Percentiles rank a stretch among this genome's conserved stretches.
Evolutionary conservation across 2,797 vertebrate genomes (phyloP).

Genomic region (Sphaeramia orbicularis): DNA sequence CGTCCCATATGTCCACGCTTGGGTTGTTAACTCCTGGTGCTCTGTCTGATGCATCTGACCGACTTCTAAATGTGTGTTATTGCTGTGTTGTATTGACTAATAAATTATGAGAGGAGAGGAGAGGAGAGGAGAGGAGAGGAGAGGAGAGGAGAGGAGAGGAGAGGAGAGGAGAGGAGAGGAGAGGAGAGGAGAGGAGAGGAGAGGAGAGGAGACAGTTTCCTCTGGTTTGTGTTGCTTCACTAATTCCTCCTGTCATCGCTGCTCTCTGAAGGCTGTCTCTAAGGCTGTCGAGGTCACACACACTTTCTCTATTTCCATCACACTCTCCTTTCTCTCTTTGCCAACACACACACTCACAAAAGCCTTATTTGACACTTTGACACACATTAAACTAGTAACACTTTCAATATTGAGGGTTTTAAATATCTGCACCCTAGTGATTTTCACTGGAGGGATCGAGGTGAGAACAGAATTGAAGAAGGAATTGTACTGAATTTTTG

Average conservation of each 20-base stretch:
- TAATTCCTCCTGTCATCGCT: conserved; percentile 72
- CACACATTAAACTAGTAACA: conserved; percentile 47
- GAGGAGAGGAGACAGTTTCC: conserved; percentile 48
- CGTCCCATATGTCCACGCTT: conserved; percentile 67
- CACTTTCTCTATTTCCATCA: conserved; percentile 33
- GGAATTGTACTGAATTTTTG: background rate
- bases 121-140: too few relatives aligned
- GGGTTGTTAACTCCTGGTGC: conserved; percentile 59
- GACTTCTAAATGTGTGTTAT: conserved; percentile 1
- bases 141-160: too few relatives aligned
- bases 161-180: background rate
- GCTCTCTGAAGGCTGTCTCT: conserved; percentile 68
- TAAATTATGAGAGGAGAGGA: too few relatives aligned
- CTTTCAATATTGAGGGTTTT: conserved; percentile 24
- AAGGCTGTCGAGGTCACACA: conserved; percentile 66
- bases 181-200: conserved; percentile 18
- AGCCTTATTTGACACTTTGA: conserved; percentile 45
- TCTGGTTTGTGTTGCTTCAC: conserved; percentile 69
- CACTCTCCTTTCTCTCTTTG: conserved; percentile 27
- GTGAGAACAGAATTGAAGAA: conserved; percentile 20
- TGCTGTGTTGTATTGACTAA: background rate
- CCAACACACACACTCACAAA: conserved; percentile 27
- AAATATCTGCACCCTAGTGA: conserved; percentile 34
- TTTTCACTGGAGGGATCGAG: conserved; percentile 6
- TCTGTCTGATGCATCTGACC: conserved; percentile 34